Conservation (phyloP, 2,888 invertebrate genomes). For the Hirudinaria manillensis region DNA sequence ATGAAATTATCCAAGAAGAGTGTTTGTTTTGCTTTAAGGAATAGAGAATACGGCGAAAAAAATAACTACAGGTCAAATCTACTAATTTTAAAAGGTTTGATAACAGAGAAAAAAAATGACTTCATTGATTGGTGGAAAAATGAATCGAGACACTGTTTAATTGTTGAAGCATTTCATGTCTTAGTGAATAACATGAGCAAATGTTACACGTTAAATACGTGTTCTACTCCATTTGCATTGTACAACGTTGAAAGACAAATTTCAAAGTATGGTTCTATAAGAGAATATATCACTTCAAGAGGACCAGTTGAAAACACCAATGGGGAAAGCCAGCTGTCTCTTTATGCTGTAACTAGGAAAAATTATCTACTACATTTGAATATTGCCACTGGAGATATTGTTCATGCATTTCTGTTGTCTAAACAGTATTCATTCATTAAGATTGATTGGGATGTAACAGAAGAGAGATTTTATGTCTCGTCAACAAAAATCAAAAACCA, state of each 20-base stretch:
- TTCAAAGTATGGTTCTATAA: not conserved
- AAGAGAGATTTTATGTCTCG: constrained; percentile 21
- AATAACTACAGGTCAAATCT: not conserved
- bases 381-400: not conserved
- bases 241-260: not conserved
- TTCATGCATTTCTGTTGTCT: not conserved
- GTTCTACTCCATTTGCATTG: not conserved
- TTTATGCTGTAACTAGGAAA: constrained; percentile 4
- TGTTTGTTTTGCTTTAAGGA: not conserved
- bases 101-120: not conserved
- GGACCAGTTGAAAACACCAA: constrained; percentile 9
- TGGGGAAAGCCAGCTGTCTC: not conserved
- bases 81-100: constrained; percentile 1
- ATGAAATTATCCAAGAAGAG: too few species aligned
- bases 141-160: not conserved
- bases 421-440: not conserved
- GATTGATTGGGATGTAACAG: constrained; percentile 19
- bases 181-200: not conserved
- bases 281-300: not conserved
- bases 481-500: constrained; percentile 7
- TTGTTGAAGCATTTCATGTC: not conserved
- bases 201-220: constrained; percentile 1
- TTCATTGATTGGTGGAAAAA: not conserved
- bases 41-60: constrained; percentile 3
- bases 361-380: not conserved